Evolutionary conservation across 2,113 vertebrate species (phyloP).

Genomic region (Oreotragus oreotragus): DNA sequence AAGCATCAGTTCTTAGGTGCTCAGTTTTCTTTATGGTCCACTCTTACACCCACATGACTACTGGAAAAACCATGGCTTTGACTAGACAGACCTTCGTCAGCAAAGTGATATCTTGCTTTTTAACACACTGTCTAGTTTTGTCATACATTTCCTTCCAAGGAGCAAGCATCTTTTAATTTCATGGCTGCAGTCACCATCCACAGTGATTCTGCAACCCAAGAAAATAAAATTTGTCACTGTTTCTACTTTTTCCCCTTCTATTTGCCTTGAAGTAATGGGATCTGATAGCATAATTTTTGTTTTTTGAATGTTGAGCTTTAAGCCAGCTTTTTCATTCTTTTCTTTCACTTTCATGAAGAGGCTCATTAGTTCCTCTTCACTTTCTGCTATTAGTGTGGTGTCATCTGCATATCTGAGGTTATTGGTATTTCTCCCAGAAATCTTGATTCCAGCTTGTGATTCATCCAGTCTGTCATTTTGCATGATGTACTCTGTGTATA

Average conservation of each 20-base stretch:
- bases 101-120: not conserved
- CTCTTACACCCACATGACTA: not conserved
- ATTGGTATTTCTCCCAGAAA: not conserved
- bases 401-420: not conserved
- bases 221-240: not conserved
- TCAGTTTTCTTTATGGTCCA: not conserved
- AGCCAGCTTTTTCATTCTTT: not conserved
- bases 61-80: not conserved
- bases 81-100: not conserved
- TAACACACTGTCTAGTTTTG: not conserved
- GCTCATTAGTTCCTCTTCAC: not conserved
- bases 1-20: not conserved
- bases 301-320: not conserved
- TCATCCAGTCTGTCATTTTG: not conserved
- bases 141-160: not conserved
- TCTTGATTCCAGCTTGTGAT: not conserved
- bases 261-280: not conserved
- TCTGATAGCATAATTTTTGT: not conserved
- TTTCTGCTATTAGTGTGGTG: not conserved
- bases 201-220: not conserved
- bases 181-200: not conserved
- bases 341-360: not conserved
- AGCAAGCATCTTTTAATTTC: not conserved
- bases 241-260: not conserved
- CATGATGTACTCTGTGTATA: not conserved